Conservation (phyloP, 2,888 invertebrate genomes). For the Pterobdella sp. region DNA sequence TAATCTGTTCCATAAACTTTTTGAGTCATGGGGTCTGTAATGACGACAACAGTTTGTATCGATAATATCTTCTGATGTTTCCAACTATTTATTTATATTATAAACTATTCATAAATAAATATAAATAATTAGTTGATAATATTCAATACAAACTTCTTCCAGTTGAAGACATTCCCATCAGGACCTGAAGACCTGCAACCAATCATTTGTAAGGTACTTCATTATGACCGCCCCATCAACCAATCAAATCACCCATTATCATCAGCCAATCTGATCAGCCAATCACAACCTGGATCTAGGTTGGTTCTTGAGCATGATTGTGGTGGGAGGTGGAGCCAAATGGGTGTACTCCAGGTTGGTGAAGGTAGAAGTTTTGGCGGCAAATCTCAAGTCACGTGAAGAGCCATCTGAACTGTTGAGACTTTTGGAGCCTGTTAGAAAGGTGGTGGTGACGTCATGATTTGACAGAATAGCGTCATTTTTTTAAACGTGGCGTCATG, state of each 20-base stretch:
- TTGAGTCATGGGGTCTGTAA: no score
- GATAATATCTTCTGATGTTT: no score
- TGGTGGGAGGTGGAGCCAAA: slow-evolving; percentile 17
- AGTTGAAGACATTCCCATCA: neutral
- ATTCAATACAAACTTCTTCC: neutral
- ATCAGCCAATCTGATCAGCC: neutral
- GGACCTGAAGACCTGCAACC: neutral
- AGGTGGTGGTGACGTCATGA: neutral
- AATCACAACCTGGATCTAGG: slow-evolving; percentile 9
- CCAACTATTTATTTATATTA: no score
- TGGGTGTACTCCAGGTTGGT: slow-evolving; percentile 18
- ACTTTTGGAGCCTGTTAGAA: neutral
- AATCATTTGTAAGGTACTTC: neutral
- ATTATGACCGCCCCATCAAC: neutral
- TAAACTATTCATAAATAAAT: no score
- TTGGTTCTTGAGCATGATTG: slow-evolving; percentile 21
- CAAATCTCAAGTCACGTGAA: neutral
- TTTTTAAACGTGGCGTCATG: no score
- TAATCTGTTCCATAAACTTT: no score
- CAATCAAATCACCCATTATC: neutral
- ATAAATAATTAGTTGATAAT: no score
- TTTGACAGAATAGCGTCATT: no score
- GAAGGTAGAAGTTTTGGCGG: slow-evolving; percentile 14
- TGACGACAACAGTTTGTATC: no score
- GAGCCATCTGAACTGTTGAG: neutral